Evolutionary conservation across 2,888 invertebrate genomes (phyloP).

Genomic region (Imbricaverruca yamaguchii): DNA sequence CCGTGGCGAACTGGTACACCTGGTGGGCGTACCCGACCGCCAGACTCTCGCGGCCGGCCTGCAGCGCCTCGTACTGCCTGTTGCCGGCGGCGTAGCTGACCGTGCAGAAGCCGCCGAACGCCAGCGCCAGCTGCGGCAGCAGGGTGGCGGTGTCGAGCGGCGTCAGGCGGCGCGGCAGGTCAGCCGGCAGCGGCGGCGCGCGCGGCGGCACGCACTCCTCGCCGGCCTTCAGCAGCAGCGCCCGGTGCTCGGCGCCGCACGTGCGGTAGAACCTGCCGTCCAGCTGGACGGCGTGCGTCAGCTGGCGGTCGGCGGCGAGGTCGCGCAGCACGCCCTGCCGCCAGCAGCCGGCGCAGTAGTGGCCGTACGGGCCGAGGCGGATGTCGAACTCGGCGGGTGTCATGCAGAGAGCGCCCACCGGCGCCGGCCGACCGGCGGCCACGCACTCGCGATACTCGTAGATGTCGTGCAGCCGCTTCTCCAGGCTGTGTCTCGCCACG

Average conservation of each 20-base stretch:
- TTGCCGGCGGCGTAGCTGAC: background rate
- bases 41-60: background rate
- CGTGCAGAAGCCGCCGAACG: background rate
- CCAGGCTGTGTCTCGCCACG: background rate
- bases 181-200: background rate
- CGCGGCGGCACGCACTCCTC: background rate
- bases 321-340: background rate
- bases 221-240: background rate
- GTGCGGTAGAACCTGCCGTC: background rate
- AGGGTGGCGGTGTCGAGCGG: background rate
- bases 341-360: slow-evolving; percentile 13
- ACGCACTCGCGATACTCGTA: background rate
- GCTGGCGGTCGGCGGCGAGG: background rate
- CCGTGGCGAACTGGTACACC: background rate
- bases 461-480: background rate
- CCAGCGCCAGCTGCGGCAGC: background rate
- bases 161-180: background rate
- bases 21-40: background rate
- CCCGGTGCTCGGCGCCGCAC: background rate
- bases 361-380: background rate
- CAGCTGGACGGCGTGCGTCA: background rate
- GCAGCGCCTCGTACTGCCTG: background rate
- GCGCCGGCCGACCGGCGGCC: background rate
- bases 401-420: background rate
- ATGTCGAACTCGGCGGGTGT: background rate